phyloP scores from a whole-genome alignment of 2,888 invertebrate species.

The Folsomia manolachei region DNA sequence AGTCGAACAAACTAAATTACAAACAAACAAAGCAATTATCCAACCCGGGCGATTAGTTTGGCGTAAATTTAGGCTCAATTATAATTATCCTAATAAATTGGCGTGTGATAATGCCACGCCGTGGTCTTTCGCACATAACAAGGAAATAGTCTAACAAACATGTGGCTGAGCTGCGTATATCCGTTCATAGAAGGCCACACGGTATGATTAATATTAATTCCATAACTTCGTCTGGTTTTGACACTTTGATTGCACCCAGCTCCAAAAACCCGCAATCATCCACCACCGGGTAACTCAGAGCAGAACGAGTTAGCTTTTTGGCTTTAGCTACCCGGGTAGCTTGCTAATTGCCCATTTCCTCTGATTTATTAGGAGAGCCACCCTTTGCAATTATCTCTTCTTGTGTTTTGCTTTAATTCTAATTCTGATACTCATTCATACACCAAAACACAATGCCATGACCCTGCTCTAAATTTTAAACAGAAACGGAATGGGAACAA shows the following conservation, averaged over 20 bases:
- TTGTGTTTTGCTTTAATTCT: background rate
- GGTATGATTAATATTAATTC: background rate
- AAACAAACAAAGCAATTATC: background rate
- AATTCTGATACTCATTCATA: background rate
- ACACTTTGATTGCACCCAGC: background rate
- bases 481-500: background rate
- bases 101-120: background rate
- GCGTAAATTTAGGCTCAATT: background rate
- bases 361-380: constrained; percentile 1
- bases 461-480: background rate
- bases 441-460: too few relatives aligned
- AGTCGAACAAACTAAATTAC: too few relatives aligned
- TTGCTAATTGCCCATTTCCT: constrained; percentile 6
- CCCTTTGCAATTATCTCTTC: background rate
- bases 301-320: too few relatives aligned
- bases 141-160: background rate
- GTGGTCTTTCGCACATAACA: background rate
- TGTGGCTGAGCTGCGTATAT: too few relatives aligned
- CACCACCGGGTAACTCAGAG: background rate
- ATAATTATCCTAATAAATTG: background rate
- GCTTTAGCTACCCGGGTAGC: too few relatives aligned
- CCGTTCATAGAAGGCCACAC: too few relatives aligned
- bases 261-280: background rate
- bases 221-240: background rate
- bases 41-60: background rate